Evolutionary conservation across 1,140 invertebrate species (phyloP), one percentile per base, ranked within the genome.

Genomic region (Bacillus rossius): DNA sequence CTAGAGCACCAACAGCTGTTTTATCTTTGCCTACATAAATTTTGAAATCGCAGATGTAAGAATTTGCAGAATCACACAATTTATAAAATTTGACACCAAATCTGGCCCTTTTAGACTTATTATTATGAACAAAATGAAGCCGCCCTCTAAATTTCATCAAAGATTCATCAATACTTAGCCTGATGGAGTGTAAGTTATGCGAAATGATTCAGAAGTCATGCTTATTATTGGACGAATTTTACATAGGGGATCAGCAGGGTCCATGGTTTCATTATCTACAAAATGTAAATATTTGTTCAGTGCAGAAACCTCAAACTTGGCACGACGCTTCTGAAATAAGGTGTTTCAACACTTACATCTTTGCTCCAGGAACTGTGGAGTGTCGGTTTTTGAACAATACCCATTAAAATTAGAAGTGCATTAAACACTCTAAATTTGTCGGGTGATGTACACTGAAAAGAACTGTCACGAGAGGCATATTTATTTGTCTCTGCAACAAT

Each of bases 31-130:
- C 51, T 17, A 61, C 50, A 53, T 42, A 54, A 25, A 63, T 63
- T 57, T 63, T 61, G 20, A 61, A 63, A 51, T 29, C 53, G 13
- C 23, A 34, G 29, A 17, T 45, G 47, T 50, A 58, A 14, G 49
- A 45, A 4, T 56, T 55, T 3, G 41, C 61, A 1, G 55, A 61
- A 1, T 64, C 60, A 42, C 60, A 64, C 13, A 64, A 19, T 54
- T 63, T 63, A 43, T 63, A 61, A 55, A 64, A 48, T 43, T 63
- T 61, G 3, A 57, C 42, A 19, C 54, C 55, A 55, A 61, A 63
- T 7, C 59, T 13, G 13, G 55, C 61, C 34, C 61, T 61, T 54
- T 65, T 65, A 17, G 58, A 55, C 17, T 51, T 43, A 20, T 63
- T 65, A 19, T 26, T 54, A 29, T 61, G 55, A 53, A 58, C 48